Evolutionary conservation across 2,888 invertebrate genomes (phyloP).

Genomic region (Orthonychiurus folsomi): DNA sequence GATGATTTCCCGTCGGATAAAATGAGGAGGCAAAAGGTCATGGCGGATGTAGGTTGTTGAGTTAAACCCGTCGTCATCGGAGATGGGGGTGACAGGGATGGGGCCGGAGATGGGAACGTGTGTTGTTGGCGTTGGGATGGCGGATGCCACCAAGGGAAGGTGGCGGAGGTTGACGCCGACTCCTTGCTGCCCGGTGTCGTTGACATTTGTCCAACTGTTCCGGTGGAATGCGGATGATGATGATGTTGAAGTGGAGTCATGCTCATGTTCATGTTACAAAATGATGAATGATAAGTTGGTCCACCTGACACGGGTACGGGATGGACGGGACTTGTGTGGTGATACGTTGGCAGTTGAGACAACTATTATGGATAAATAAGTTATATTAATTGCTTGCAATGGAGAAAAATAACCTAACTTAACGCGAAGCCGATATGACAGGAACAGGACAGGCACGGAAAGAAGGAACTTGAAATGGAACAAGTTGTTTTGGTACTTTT

Average conservation of each 20-base stretch:
- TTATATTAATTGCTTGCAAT: no score
- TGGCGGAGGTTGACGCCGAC: slow-evolving; percentile 15
- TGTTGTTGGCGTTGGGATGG: slow-evolving; percentile 6
- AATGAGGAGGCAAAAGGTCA: slow-evolving; percentile 4
- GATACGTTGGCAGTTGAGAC: slow-evolving; percentile 3
- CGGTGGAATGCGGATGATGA: slow-evolving; percentile 14
- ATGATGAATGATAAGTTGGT: slow-evolving; percentile 30
- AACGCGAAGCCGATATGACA: no score
- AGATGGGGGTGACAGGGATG: slow-evolving; percentile 26
- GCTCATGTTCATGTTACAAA: slow-evolving; percentile 32
- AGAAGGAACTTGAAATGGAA: no score
- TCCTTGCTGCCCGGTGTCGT: background rate
- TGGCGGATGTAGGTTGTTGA: background rate
- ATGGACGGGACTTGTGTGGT: slow-evolving; percentile 22
- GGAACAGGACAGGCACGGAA: no score
- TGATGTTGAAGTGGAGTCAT: slow-evolving; percentile 27
- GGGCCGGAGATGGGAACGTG: slow-evolving; percentile 13
- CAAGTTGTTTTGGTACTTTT: no score
- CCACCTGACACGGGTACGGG: slow-evolving; percentile 26
- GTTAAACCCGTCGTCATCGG: slow-evolving; percentile 12
- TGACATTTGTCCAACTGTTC: slow-evolving; percentile 2
- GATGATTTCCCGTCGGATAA: slow-evolving; percentile 9
- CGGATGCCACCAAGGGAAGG: slow-evolving; percentile 17
- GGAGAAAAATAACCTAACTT: no score
- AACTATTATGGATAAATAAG: background rate